These are phyloP conservation scores for Gryllus longicercus DNA, from an alignment of 2,888 invertebrate species.

Conservation along the genomic window DNA sequence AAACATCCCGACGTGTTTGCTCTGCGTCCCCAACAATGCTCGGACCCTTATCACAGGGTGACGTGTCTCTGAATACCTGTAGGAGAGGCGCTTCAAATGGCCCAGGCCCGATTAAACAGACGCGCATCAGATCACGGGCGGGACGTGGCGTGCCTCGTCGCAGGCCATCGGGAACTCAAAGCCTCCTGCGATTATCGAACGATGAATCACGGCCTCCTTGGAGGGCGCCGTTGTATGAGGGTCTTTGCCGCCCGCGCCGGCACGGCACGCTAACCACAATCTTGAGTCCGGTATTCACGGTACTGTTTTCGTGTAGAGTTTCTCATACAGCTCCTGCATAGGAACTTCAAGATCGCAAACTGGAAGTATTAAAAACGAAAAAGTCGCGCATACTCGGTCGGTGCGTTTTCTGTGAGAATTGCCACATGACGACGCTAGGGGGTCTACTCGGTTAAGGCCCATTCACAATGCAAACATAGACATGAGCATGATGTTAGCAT, in stretches of 20 bases:
- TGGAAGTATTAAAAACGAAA: too few relatives aligned
- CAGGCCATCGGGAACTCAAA: neutral
- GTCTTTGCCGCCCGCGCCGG: neutral
- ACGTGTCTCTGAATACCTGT: conserved; percentile 1
- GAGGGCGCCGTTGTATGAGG: neutral
- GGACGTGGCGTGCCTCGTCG: neutral
- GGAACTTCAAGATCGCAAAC: too few relatives aligned
- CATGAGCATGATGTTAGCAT: too few relatives aligned
- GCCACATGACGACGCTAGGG: too few relatives aligned
- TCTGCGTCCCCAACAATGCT: neutral
- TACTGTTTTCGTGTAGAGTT: too few relatives aligned
- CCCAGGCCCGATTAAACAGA: neutral
- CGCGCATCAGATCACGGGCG: neutral
- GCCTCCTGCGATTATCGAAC: neutral
- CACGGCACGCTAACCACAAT: too few relatives aligned
- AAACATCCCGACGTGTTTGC: neutral
- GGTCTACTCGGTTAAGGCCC: too few relatives aligned
- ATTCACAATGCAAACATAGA: too few relatives aligned
- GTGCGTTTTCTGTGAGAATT: too few relatives aligned
- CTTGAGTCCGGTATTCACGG: too few relatives aligned
- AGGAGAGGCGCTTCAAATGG: neutral
- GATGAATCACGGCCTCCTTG: neutral
- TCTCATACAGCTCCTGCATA: too few relatives aligned
- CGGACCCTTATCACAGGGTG: neutral
- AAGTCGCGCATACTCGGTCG: too few relatives aligned